Evolutionary conservation across 2,888 invertebrate genomes (phyloP).

Genomic region (Leptinotarsa haldemani): DNA sequence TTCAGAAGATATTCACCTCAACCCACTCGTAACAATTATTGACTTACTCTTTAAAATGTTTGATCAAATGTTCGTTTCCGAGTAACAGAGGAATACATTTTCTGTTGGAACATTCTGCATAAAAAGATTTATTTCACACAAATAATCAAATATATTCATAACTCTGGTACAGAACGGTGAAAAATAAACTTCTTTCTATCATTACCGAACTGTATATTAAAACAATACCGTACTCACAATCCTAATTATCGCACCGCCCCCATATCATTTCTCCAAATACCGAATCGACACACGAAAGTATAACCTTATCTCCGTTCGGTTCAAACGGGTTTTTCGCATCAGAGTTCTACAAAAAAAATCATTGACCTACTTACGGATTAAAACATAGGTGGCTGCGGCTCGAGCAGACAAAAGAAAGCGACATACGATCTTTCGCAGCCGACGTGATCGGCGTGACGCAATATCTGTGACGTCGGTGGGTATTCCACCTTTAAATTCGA

Average conservation of each 20-base stretch:
- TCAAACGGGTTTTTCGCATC: conserved; percentile 34
- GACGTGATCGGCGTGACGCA: conserved; percentile 25
- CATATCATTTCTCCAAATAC: background rate
- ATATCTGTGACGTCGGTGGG: conserved; percentile 23
- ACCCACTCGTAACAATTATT: too few relatives aligned
- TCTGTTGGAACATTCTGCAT: too few relatives aligned
- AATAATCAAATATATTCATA: too few relatives aligned
- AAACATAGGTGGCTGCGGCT: conserved; percentile 26
- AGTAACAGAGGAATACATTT: too few relatives aligned
- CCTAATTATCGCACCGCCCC: background rate
- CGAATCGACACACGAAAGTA: background rate
- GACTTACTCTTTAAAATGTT: too few relatives aligned
- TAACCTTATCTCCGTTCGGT: background rate
- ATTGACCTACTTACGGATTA: conserved; percentile 41
- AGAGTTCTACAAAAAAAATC: conserved; percentile 35
- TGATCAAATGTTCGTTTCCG: too few relatives aligned
- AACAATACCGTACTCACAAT: too few relatives aligned
- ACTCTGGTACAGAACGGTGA: too few relatives aligned
- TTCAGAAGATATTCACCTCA: too few relatives aligned
- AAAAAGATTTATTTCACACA: too few relatives aligned
- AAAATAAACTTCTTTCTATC: too few relatives aligned
- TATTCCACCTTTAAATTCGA: conserved; percentile 23
- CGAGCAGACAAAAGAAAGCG: conserved; percentile 24
- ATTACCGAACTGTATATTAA: too few relatives aligned
- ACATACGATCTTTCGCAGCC: background rate